Evolutionary conservation across 92 coral and sea anemone species (phyloP), one percentile per base, ranked within the genome.

Genomic region (Palythoa grandis): DNA sequence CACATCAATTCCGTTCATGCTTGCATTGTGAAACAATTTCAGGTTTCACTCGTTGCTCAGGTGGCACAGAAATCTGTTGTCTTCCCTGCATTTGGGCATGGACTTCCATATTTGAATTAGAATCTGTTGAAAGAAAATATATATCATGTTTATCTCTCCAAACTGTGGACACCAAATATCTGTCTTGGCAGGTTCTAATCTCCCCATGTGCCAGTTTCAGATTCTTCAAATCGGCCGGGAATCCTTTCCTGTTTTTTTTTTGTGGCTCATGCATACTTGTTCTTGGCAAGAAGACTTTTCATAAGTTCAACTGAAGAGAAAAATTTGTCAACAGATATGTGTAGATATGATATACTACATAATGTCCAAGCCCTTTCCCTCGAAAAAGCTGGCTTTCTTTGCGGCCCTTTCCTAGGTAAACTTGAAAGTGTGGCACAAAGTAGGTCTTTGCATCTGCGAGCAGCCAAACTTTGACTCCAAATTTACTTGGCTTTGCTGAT

Each of bases 401-500:
- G 3, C 22, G 87, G 50, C 78, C 78, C 48, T 88, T 82, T 56
- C 87, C 78, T 48, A 88, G 73, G 87, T 88, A 83, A 22, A 82
- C 87, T 72, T 82, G 77, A 24, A 88, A 83, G 43, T 52, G 68
- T n/a, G 85, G 68, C 35, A 87, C 83, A 47, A 40, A 65, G 57
- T 74, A 77, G 39, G 76, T 70, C 52, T 87, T 63, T 11, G 90
- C 72, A 54, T 87, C 82, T 10, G 90, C 74, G 13, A 87, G 86
- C n/a, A 87, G 82, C 90, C 90, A 87, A 56, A 87, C 72, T 57
- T 79, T 87, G 14, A 87, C 71, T 20, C 86, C 90, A 35, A 87
- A 87, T 47, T 79, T 79, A 25, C 38, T 52, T 14, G 86, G 86
- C 79, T 79, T 79, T 16, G 66, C 75, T 14, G 89, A 86, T 67